These are phyloP conservation scores for Vanessa tameamea DNA, from an alignment of 1,140 invertebrate genomes.

Conservation along the genomic window DNA sequence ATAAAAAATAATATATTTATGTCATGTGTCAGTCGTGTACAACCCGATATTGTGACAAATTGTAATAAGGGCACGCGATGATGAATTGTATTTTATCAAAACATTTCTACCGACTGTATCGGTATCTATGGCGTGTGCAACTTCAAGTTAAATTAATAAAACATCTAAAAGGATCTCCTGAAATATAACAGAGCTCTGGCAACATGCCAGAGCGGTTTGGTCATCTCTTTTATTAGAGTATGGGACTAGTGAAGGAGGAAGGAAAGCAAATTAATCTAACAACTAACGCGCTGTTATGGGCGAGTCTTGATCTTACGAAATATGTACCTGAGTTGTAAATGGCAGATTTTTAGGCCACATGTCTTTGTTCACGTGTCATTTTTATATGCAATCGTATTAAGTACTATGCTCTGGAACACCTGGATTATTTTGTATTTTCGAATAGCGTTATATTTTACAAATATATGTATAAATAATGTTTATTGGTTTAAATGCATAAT, in stretches of 20 bases:
- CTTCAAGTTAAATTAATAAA: slow-evolving; percentile 75
- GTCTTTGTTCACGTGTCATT: no score
- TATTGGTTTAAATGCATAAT: no score
- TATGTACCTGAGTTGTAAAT: neutral
- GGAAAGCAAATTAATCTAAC: slow-evolving; percentile 47
- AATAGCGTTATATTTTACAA: no score
- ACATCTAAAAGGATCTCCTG: slow-evolving; percentile 72
- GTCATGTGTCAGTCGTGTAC: no score
- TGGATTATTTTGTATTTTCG: no score
- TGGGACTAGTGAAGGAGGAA: slow-evolving; percentile 40
- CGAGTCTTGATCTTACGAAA: slow-evolving; percentile 4
- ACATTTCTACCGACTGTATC: neutral
- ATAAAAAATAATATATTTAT: no score
- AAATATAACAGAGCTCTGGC: slow-evolving; percentile 70
- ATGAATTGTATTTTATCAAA: neutral
- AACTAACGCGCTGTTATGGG: slow-evolving; percentile 21
- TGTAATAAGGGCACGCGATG: neutral
- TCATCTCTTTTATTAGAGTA: slow-evolving; percentile 66
- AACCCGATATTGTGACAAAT: no score
- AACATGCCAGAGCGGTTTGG: slow-evolving; percentile 55
- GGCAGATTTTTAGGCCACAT: no score
- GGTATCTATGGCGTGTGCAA: slow-evolving; percentile 49
- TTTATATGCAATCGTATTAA: no score
- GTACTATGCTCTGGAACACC: no score
- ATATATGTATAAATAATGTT: no score